Evolutionary conservation across 2,797 vertebrate species (phyloP).

Genomic region (Odontamblyopus lacepedii): DNA sequence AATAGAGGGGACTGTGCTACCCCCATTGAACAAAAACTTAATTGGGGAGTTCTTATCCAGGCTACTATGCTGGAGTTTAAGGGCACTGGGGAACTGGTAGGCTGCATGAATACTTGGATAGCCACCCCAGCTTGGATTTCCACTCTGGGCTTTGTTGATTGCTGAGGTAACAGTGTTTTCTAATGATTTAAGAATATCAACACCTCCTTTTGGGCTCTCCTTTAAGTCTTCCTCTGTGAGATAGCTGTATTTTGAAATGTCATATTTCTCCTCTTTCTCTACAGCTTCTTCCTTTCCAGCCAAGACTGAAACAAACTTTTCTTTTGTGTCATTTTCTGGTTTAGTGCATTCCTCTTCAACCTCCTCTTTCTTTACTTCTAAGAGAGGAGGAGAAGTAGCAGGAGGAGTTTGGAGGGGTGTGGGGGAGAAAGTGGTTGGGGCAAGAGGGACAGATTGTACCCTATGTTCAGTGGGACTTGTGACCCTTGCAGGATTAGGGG

Average conservation of each 20-base stretch:
- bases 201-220: slow-evolving; percentile 92
- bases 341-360: slow-evolving; percentile 80
- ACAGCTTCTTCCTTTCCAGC: slow-evolving; percentile 61
- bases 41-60: slow-evolving; percentile 83
- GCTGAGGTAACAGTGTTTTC: slow-evolving; percentile 97
- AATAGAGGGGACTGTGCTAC: slow-evolving; percentile 75
- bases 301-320: slow-evolving; percentile 68
- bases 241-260: slow-evolving; percentile 91
- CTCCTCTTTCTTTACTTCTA: slow-evolving; percentile 91
- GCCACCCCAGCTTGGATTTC: slow-evolving; percentile 96
- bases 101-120: slow-evolving; percentile 98
- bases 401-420: slow-evolving; percentile 73
- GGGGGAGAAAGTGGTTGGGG: slow-evolving; percentile 88
- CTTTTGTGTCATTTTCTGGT: slow-evolving; percentile 74
- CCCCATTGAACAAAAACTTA: slow-evolving; percentile 85
- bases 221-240: slow-evolving; percentile 96
- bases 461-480: slow-evolving; percentile 83
- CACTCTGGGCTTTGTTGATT: slow-evolving; percentile 98
- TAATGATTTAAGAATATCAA: slow-evolving; percentile 96
- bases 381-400: slow-evolving; percentile 77
- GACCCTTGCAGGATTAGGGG: slow-evolving; percentile 63
- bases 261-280: slow-evolving; percentile 88
- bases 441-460: slow-evolving; percentile 88
- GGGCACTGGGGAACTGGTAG: slow-evolving; percentile 94
- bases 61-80: slow-evolving; percentile 85